A percentile compares a stretch with the other conserved stretches of the same genome.
Evolutionary conservation across 2,888 invertebrate species (phyloP).

Genomic region (Caenorhabditis imperialis): DNA sequence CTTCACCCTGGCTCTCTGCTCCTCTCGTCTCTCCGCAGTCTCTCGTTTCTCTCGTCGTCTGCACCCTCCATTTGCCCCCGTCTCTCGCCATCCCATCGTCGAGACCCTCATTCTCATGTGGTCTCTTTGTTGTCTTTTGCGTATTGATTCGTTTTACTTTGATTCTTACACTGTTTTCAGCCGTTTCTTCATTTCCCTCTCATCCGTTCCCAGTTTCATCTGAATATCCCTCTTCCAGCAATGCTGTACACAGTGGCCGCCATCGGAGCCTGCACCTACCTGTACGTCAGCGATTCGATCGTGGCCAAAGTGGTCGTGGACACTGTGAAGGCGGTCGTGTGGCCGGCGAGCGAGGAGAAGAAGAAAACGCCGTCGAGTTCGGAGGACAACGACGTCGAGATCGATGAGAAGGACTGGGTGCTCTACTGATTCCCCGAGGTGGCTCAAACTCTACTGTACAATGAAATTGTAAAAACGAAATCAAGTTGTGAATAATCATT

Average conservation of each 20-base stretch:
- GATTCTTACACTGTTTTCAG: too few relatives aligned
- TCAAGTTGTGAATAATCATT: constrained; percentile 14
- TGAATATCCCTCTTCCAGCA: too few relatives aligned
- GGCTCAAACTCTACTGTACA: constrained; percentile 27
- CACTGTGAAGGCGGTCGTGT: constrained; percentile 43
- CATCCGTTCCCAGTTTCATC: too few relatives aligned
- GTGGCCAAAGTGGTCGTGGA: constrained; percentile 36
- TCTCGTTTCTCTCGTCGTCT: not conserved
- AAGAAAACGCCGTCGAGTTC: constrained; percentile 33
- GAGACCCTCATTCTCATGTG: too few relatives aligned
- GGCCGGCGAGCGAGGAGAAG: constrained; percentile 37
- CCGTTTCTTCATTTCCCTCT: too few relatives aligned
- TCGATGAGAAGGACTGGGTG: constrained; percentile 38
- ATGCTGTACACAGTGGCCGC: constrained; percentile 46
- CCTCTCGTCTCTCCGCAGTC: not conserved
- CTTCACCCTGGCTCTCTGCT: constrained; percentile 1
- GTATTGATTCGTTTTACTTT: too few relatives aligned
- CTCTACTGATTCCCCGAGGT: constrained; percentile 26
- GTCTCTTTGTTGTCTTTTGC: too few relatives aligned
- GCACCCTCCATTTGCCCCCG: not conserved
- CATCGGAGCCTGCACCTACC: constrained; percentile 43
- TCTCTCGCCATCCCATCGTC: too few relatives aligned
- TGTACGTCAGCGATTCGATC: constrained; percentile 23
- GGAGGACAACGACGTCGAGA: constrained; percentile 40
- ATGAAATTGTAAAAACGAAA: not conserved